Evolutionary conservation across 2,888 invertebrate genomes (phyloP).

Genomic region (Vesta saturnalis): DNA sequence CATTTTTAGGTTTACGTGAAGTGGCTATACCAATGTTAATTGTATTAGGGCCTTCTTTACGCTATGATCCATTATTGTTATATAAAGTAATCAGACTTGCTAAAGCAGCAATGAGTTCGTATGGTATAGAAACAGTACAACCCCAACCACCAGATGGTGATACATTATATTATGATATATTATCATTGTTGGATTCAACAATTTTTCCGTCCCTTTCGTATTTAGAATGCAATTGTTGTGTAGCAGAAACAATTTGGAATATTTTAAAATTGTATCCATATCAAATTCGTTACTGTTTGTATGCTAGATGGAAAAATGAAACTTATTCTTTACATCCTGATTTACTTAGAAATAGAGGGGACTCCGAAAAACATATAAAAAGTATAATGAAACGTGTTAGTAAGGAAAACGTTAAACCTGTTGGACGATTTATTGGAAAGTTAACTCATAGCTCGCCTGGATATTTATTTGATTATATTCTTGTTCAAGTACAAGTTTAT

Average conservation of each 20-base stretch:
- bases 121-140: slow-evolving; percentile 53
- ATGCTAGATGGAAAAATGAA: slow-evolving; percentile 97
- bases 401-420: slow-evolving; percentile 98
- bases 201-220: slow-evolving; percentile 91
- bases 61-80: slow-evolving; percentile 88
- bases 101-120: slow-evolving; percentile 56
- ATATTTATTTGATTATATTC: slow-evolving; percentile 92
- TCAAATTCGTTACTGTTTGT: slow-evolving; percentile 84
- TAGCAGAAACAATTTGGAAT: slow-evolving; percentile 96
- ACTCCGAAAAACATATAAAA: slow-evolving; percentile 90
- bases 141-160: slow-evolving; percentile 59
- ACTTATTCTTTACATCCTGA: slow-evolving; percentile 83
- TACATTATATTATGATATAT: slow-evolving; percentile 81
- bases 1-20: slow-evolving; percentile 77
- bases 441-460: slow-evolving; percentile 96
- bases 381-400: slow-evolving; percentile 97
- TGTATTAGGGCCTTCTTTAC: slow-evolving; percentile 87
- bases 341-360: slow-evolving; percentile 84
- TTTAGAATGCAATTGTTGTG: slow-evolving; percentile 93
- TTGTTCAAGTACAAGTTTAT: slow-evolving; percentile 61
- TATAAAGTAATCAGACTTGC: slow-evolving; percentile 79
- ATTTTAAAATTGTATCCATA: slow-evolving; percentile 88
- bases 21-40: slow-evolving; percentile 86
- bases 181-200: slow-evolving; percentile 87
- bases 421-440: slow-evolving; percentile 96